Evolutionary conservation across 2,113 vertebrate genomes (phyloP), one percentile per base, ranked within the genome.

Genomic region (Plestiodon gilberti): DNA sequence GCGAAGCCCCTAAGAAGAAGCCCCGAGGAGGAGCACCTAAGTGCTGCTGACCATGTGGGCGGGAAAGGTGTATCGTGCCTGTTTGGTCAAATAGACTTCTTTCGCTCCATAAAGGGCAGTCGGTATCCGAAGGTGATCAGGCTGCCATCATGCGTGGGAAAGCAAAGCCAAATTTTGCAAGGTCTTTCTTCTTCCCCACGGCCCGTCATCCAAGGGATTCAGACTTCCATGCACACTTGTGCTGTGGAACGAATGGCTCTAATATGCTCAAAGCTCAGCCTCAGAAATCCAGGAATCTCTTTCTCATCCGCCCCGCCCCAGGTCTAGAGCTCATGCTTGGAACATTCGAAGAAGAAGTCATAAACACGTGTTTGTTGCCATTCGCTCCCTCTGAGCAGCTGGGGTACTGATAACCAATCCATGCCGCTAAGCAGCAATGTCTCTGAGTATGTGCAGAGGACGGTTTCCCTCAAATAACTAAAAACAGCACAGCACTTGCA

Each of bases 1-100:
- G 85, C 74, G 93, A 94, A 94, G 89, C 3, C 10, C 28, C 87
- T 67, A 28, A 82, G 87, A 94, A 94, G 30, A 64, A 61, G 77
- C 74, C 88, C 61, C 59, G 65, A 84, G 85, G 84, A n/a, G n/a
- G n/a, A n/a, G n/a, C n/a, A 86, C 33, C 76, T 40, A 15, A 83
- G 33, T 87, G 52, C 82, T 88, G 89, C 82, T 88, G 89, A 91
- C 88, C 86, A 85, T 78, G 74, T 1, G 35, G 84, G 78, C 89
- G 23, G 5, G 59, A n/a, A 70, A 90, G 35, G 70, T 1, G 64
- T 0, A 0, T 10, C 0, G 43, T 43, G 61, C 18, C 4, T 38
- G 22, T 87, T 85, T 81, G 86, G 43, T 61, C 64, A 23, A 4
- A 59, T 48, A 1, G 65, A 22, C 13, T 40, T 67, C 23, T 48